phyloP scores from a whole-genome alignment of 2,888 invertebrate species.

The Fragum whitleyi region DNA sequence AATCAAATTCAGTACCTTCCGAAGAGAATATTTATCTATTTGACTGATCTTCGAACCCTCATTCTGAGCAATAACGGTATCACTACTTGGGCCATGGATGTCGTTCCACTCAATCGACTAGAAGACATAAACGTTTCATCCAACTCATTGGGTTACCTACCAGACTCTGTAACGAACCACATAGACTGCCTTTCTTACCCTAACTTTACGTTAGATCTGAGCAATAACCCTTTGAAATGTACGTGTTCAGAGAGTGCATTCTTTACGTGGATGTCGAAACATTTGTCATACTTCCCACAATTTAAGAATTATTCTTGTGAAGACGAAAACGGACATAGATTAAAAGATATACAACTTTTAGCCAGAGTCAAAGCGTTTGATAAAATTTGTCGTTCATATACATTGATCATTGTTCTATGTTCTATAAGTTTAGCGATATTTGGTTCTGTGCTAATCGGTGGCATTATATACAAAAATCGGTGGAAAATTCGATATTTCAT shows the following conservation, averaged over 20 bases:
- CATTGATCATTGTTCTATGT: not conserved
- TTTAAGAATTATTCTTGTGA: conserved; percentile 25
- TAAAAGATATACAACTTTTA: not conserved
- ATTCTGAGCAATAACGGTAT: conserved; percentile 37
- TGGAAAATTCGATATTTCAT: conserved; percentile 61
- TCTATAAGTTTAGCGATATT: conserved; percentile 6
- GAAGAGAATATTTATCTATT: not conserved
- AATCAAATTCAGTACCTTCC: conserved; percentile 32
- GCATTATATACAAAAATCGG: conserved; percentile 46
- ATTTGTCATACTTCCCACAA: conserved; percentile 1
- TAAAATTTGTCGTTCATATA: conserved; percentile 3
- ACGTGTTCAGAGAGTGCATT: conserved; percentile 24
- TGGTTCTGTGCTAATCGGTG: conserved; percentile 27
- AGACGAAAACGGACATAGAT: not conserved
- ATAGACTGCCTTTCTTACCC: not conserved
- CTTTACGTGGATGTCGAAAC: conserved; percentile 32
- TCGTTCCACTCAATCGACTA: not conserved
- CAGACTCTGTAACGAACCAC: not conserved
- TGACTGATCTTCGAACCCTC: conserved; percentile 7
- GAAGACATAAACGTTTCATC: not conserved
- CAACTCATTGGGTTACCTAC: not conserved
- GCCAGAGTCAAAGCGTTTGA: not conserved
- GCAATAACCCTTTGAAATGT: conserved; percentile 30
- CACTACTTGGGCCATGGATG: not conserved
- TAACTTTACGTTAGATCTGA: conserved; percentile 18